Conservation (phyloP, 2,797 vertebrate genomes). For the Ataeniobius toweri region DNA sequence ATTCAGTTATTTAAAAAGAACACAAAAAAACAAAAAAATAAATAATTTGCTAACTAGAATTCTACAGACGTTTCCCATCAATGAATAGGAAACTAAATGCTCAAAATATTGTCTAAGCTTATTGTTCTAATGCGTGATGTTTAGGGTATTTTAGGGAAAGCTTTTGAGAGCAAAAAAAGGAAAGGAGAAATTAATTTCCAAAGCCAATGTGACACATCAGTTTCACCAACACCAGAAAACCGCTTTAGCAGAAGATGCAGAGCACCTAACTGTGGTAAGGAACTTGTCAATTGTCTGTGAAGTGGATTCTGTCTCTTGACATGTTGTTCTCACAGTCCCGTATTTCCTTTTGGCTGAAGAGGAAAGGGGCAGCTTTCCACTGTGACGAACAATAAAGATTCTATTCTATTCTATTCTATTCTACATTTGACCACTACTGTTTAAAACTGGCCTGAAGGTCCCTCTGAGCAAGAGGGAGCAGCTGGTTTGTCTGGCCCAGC, state of each 20-base stretch:
- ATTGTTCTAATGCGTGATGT: background rate
- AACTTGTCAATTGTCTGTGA: background rate
- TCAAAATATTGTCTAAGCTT: background rate
- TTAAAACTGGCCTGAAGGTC: background rate
- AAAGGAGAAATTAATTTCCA: background rate
- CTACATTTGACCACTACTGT: background rate
- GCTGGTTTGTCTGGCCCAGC: background rate
- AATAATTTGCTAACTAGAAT: background rate
- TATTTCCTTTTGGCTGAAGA: background rate
- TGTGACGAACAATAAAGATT: background rate
- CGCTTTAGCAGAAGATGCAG: background rate
- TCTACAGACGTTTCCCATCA: background rate
- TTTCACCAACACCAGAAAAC: background rate
- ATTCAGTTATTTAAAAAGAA: background rate
- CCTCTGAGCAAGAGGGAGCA: background rate
- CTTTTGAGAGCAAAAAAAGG: background rate
- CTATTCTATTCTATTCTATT: background rate
- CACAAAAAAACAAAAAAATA: background rate
- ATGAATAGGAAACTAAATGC: background rate
- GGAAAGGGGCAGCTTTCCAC: background rate
- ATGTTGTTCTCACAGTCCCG: background rate
- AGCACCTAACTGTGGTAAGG: background rate
- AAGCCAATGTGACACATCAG: background rate
- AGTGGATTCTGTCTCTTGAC: background rate
- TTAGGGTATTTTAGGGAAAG: background rate